Evolutionary conservation across 2,888 invertebrate genomes (phyloP).

Genomic region (Lasioglossum oenotherae): DNA sequence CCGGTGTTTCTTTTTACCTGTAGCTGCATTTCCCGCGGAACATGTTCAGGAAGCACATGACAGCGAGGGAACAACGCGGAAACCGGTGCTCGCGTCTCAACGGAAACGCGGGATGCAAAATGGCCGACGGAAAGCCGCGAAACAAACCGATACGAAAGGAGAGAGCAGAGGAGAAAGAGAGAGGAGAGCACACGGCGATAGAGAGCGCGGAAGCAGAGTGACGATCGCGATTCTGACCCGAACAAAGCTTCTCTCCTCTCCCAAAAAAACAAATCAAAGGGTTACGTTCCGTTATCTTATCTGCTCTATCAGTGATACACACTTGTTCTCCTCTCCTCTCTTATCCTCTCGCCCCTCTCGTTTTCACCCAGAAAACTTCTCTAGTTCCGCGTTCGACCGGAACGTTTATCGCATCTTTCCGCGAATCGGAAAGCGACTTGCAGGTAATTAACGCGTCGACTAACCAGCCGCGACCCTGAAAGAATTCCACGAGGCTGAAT

Average conservation of each 20-base stretch:
- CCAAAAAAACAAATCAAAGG: slow-evolving; percentile 12
- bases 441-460: background rate
- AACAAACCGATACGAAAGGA: background rate
- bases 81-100: slow-evolving; percentile 33
- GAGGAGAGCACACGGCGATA: background rate
- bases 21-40: slow-evolving; percentile 55
- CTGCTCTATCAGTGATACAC: slow-evolving; percentile 58
- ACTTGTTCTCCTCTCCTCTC: background rate
- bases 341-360: background rate
- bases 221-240: slow-evolving; percentile 23
- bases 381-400: slow-evolving; percentile 31
- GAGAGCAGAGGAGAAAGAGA: background rate
- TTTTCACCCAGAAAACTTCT: background rate
- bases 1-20: slow-evolving; percentile 57
- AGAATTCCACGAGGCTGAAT: background rate
- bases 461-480: background rate
- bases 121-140: background rate
- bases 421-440: background rate
- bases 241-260: background rate
- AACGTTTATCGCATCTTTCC: background rate
- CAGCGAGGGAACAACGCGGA: slow-evolving; percentile 41
- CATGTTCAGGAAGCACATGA: slow-evolving; percentile 60
- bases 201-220: slow-evolving; percentile 9
- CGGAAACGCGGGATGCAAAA: slow-evolving; percentile 35
- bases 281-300: slow-evolving; percentile 74